Conservation (phyloP, 2,888 invertebrate genomes). For the Eupithecia inturbata region DNA sequence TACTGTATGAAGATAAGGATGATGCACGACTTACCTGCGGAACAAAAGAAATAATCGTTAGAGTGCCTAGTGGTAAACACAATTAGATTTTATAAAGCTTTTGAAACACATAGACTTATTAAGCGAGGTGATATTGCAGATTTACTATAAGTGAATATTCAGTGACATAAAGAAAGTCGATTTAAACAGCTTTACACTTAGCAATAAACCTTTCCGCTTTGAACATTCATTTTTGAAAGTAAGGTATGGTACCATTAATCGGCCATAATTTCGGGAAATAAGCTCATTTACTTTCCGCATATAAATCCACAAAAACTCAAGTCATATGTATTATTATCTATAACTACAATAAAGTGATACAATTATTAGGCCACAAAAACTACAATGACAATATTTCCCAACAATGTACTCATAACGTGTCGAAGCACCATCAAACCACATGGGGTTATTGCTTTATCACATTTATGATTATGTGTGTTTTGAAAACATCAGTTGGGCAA, state of each 20-base stretch:
- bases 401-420: constrained; percentile 27
- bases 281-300: not conserved
- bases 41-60: constrained; percentile 44
- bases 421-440: constrained; percentile 37
- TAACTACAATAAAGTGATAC: not conserved
- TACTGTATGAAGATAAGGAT: constrained; percentile 40
- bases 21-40: constrained; percentile 59
- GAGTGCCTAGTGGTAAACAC: not conserved
- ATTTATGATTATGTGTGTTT: constrained; percentile 40
- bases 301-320: not conserved
- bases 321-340: not conserved
- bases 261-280: not conserved
- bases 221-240: not conserved
- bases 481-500: constrained; percentile 38
- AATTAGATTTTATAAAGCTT: not conserved
- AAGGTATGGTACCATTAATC: not conserved
- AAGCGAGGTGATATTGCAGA: not conserved
- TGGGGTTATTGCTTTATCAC: constrained; percentile 44
- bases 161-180: not conserved
- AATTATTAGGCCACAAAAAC: not conserved
- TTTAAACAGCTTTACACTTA: not conserved
- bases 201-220: not conserved
- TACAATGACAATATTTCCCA: constrained; percentile 13
- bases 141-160: not conserved
- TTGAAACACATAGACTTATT: constrained; percentile 2